Conservation (phyloP, 2,797 vertebrate species). For the Gallinago solitaria region DNA sequence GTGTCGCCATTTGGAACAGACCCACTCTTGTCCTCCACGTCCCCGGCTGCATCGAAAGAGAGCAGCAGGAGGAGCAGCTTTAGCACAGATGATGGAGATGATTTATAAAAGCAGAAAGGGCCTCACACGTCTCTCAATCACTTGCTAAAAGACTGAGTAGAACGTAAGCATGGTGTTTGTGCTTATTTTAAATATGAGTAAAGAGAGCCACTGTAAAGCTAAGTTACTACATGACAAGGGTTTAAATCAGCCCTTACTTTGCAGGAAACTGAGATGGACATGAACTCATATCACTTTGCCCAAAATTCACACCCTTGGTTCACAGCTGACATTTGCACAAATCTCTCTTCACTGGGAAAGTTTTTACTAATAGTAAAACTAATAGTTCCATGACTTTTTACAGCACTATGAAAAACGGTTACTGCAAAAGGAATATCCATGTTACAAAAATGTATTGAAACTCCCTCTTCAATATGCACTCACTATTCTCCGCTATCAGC, state of each 20-base stretch:
- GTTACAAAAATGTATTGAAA: not conserved
- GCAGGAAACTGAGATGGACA: not conserved
- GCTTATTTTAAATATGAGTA: slow-evolving; percentile 16
- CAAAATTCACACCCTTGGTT: not conserved
- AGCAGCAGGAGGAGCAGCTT: slow-evolving; percentile 95
- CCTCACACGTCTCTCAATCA: not conserved
- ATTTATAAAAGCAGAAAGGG: slow-evolving; percentile 79
- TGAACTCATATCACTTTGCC: not conserved
- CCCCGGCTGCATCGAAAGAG: slow-evolving; percentile 89
- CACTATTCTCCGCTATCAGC: not conserved
- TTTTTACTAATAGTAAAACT: not conserved
- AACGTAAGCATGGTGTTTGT: not conserved
- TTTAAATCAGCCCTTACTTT: slow-evolving; percentile 8
- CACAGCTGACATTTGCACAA: slow-evolving; percentile 22
- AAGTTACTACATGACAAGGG: not conserved
- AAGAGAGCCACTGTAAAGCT: not conserved
- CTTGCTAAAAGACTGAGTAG: not conserved
- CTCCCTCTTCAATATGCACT: not conserved
- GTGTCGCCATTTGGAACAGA: slow-evolving; percentile 90
- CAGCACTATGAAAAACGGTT: not conserved
- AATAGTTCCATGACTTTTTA: not conserved
- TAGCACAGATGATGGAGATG: slow-evolving; percentile 89
- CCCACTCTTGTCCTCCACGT: slow-evolving; percentile 89
- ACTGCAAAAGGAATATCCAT: not conserved
- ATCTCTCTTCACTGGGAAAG: not conserved